Percentiles rank a stretch among this genome's conserved stretches.
Conservation (phyloP, 2,888 invertebrate species). For the Bombyx huttoni region DNA sequence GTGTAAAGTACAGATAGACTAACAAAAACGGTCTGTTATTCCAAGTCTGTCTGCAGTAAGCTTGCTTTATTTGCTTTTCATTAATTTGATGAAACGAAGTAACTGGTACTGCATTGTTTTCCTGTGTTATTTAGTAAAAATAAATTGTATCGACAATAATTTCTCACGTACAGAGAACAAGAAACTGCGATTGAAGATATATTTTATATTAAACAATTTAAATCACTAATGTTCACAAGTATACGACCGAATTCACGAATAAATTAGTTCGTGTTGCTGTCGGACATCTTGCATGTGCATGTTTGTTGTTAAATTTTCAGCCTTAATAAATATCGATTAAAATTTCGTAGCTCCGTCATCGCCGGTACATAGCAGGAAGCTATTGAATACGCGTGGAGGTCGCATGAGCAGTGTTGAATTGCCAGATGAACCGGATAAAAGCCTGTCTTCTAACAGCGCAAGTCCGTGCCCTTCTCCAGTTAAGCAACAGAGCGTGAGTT, state of each 20-base stretch:
- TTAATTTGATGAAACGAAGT: constrained; percentile 26
- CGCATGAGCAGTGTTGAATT: constrained; percentile 95
- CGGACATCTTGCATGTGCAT: constrained; percentile 3
- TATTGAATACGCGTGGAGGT: constrained; percentile 85
- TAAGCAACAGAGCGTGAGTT: constrained; percentile 64
- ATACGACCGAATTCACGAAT: too few relatives aligned
- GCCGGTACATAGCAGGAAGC: constrained; percentile 88
- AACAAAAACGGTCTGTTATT: neutral
- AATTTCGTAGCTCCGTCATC: constrained; percentile 84
- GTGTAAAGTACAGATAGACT: neutral
- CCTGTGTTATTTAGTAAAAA: constrained; percentile 25
- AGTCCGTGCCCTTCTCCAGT: constrained; percentile 94
- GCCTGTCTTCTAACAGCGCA: constrained; percentile 91
- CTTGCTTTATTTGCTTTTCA: neutral
- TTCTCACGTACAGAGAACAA: too few relatives aligned
- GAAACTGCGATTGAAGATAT: too few relatives aligned
- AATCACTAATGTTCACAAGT: too few relatives aligned
- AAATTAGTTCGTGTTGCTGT: too few relatives aligned
- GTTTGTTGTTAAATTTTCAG: constrained; percentile 7
- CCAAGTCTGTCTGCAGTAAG: neutral
- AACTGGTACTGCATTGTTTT: constrained; percentile 39
- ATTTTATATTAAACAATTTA: too few relatives aligned
- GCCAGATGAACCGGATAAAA: constrained; percentile 91
- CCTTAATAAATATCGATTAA: neutral
- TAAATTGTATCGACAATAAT: too few relatives aligned